These are phyloP conservation scores for Xyrauchen texanus DNA, from an alignment of 2,113 vertebrate genomes.

Conservation along the genomic window DNA sequence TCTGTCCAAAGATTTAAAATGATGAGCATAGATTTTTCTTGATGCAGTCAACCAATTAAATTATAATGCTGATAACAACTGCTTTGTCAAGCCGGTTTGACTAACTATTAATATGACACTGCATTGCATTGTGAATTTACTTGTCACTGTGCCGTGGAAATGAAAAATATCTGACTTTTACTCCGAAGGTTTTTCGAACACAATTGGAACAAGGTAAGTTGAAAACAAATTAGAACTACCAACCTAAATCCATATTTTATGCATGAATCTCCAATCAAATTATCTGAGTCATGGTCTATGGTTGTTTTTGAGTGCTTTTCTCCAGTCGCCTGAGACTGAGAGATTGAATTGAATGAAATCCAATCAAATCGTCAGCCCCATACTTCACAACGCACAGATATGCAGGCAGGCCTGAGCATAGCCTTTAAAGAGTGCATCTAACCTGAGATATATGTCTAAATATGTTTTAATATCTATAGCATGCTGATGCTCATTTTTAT, in stretches of 20 bases:
- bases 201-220: slow-evolving; percentile 34
- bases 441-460: neutral
- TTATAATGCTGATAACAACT: no score
- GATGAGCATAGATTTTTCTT: no score
- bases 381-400: slow-evolving; percentile 43
- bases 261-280: slow-evolving; percentile 59
- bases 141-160: slow-evolving; percentile 7
- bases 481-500: neutral
- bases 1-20: no score
- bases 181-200: neutral
- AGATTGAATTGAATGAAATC: slow-evolving; percentile 70
- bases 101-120: neutral
- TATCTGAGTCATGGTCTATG: slow-evolving; percentile 49
- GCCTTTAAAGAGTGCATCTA: neutral
- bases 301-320: slow-evolving; percentile 54
- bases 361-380: slow-evolving; percentile 64
- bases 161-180: neutral
- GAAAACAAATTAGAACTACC: slow-evolving; percentile 41
- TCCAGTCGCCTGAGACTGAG: slow-evolving; percentile 35
- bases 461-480: neutral
- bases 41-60: no score
- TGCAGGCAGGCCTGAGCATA: neutral
- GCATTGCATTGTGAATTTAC: slow-evolving; percentile 27
- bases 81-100: neutral
- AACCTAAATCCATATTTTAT: slow-evolving; percentile 55